A percentile compares a stretch with the other conserved stretches of the same genome.
These are phyloP conservation scores for Drosophila teissieri DNA, from an alignment of 1,140 invertebrate genomes.

Conservation along the genomic window DNA sequence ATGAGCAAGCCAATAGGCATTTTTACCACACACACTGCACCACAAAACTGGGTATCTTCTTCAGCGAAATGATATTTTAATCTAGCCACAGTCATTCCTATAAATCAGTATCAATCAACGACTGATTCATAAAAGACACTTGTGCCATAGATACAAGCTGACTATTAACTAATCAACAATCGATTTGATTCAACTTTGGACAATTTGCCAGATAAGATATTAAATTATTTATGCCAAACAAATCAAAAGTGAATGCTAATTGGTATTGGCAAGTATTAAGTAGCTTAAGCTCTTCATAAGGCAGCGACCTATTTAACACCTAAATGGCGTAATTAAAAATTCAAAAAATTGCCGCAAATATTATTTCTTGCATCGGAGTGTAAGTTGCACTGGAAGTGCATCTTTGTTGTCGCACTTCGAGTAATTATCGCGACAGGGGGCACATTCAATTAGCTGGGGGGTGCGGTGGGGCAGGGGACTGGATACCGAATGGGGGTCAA, in stretches of 20 bases:
- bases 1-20: slow-evolving; percentile 55
- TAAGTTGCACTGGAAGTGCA: slow-evolving; percentile 26
- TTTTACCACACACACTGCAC: slow-evolving; percentile 43
- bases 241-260: slow-evolving; percentile 3
- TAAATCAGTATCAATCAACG: slow-evolving; percentile 19
- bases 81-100: background rate
- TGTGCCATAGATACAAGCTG: slow-evolving; percentile 3
- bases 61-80: background rate
- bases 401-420: slow-evolving; percentile 38
- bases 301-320: background rate
- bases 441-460: slow-evolving; percentile 44
- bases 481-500: slow-evolving; percentile 23
- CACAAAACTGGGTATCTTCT: slow-evolving; percentile 5
- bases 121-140: slow-evolving; percentile 2
- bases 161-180: slow-evolving; percentile 16
- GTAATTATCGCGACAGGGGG: slow-evolving; percentile 54
- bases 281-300: slow-evolving; percentile 1
- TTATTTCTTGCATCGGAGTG: slow-evolving; percentile 27
- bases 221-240: slow-evolving; percentile 6
- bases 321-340: background rate
- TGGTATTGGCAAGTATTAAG: slow-evolving; percentile 1
- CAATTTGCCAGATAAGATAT: slow-evolving; percentile 19
- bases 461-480: background rate
- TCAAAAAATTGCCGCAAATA: too few relatives aligned
- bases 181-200: background rate